Evolutionary conservation across 2,888 invertebrate genomes (phyloP).

Genomic region (Mythimna vitellina): DNA sequence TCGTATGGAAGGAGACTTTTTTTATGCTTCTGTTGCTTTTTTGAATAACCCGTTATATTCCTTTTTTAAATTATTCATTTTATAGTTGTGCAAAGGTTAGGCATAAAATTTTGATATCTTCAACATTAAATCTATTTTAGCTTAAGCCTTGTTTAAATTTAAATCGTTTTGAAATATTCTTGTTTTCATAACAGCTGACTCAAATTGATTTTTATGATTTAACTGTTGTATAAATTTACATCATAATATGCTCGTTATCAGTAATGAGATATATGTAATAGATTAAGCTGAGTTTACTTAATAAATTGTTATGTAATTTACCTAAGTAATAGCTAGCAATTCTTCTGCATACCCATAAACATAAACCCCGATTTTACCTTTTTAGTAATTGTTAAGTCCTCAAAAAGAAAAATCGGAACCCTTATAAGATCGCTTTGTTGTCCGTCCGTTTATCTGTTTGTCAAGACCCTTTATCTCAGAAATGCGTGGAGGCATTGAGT

Average conservation of each 20-base stretch:
- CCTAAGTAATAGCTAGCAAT: not conserved
- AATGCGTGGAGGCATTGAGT: too few relatives aligned
- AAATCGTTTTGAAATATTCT: constrained; percentile 2
- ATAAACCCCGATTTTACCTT: too few relatives aligned
- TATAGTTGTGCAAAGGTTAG: not conserved
- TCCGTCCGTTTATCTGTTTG: too few relatives aligned
- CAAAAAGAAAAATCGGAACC: too few relatives aligned
- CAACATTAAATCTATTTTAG: not conserved
- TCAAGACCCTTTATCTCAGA: too few relatives aligned
- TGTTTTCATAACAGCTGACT: constrained; percentile 10
- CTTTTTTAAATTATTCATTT: too few relatives aligned
- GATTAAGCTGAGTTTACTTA: not conserved
- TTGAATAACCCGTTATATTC: too few relatives aligned
- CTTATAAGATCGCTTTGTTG: too few relatives aligned
- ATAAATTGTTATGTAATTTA: not conserved
- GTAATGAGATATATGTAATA: not conserved
- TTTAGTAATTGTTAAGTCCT: too few relatives aligned
- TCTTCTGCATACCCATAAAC: not conserved
- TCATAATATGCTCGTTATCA: not conserved
- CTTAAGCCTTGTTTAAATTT: not conserved
- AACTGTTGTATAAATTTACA: constrained; percentile 33
- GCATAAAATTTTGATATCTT: not conserved
- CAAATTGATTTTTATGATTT: constrained; percentile 13
- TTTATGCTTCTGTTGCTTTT: not conserved
- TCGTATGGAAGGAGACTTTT: not conserved